Evolutionary conservation across 2,113 vertebrate genomes (phyloP).

Genomic region (Ellobius talpinus): DNA sequence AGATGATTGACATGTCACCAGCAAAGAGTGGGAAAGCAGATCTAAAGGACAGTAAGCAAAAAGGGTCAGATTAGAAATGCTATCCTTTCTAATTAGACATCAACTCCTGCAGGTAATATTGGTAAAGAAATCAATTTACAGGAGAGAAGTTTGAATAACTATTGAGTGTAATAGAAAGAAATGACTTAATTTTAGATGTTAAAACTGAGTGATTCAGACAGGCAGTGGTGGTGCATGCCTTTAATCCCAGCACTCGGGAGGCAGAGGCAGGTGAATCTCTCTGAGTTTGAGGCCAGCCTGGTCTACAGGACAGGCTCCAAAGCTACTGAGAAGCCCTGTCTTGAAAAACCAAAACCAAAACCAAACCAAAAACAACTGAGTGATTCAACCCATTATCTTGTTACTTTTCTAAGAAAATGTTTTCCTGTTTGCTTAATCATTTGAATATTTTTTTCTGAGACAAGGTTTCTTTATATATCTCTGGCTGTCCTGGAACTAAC

Average conservation of each 20-base stretch:
- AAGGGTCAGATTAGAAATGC: background rate
- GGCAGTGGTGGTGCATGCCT: accelerated
- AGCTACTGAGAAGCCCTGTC: too few relatives aligned
- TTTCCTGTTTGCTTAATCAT: background rate
- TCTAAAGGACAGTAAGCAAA: background rate
- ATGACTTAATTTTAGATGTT: background rate
- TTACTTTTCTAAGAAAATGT: constrained; percentile 17
- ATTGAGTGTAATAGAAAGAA: background rate
- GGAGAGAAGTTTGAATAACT: background rate
- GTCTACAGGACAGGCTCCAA: too few relatives aligned
- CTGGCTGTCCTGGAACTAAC: too few relatives aligned
- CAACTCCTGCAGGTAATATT: background rate
- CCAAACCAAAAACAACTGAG: too few relatives aligned
- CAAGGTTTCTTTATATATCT: too few relatives aligned
- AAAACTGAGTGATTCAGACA: background rate
- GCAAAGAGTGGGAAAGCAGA: background rate
- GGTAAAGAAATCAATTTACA: constrained; percentile 3
- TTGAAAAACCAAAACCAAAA: too few relatives aligned
- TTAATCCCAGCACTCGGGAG: too few relatives aligned
- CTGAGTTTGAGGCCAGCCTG: too few relatives aligned
- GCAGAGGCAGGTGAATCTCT: background rate
- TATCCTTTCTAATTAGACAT: background rate
- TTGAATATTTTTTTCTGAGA: too few relatives aligned
- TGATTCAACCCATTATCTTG: background rate
- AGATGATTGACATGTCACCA: background rate